A percentile compares a stretch with the other conserved stretches of the same genome.
Conservation (phyloP, 1,140 invertebrate species). For the Camponotus vicinus region DNA sequence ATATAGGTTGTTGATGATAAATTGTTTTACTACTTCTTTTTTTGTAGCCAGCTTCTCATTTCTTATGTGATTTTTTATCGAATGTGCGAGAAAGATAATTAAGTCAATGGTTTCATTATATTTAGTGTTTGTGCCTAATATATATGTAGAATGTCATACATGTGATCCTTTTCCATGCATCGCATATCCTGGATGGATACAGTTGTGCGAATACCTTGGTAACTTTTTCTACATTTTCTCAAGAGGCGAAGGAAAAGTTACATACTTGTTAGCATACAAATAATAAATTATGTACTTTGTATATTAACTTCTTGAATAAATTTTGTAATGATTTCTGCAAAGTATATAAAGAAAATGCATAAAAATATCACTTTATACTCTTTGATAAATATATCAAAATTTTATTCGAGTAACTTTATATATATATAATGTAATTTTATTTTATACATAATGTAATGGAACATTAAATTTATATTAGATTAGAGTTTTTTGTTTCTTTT, state of each 20-base stretch:
- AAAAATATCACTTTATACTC: background rate
- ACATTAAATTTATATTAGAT: background rate
- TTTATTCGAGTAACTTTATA: background rate
- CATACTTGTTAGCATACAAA: slow-evolving; percentile 36
- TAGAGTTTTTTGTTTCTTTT: too few relatives aligned
- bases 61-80: slow-evolving; percentile 61
- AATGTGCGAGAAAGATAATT: slow-evolving; percentile 27
- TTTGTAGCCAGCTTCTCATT: slow-evolving; percentile 55
- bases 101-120: slow-evolving; percentile 58
- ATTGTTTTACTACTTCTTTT: slow-evolving; percentile 74
- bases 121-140: slow-evolving; percentile 60
- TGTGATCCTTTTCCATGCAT: slow-evolving; percentile 30
- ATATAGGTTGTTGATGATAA: slow-evolving; percentile 82
- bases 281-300: slow-evolving; percentile 51
- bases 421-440: too few relatives aligned
- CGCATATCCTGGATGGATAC: slow-evolving; percentile 28
- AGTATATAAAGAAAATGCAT: slow-evolving; percentile 16
- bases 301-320: slow-evolving; percentile 61
- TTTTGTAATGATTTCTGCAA: slow-evolving; percentile 57
- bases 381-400: background rate
- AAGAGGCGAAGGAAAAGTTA: slow-evolving; percentile 22
- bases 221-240: slow-evolving; percentile 57
- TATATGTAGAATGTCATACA: slow-evolving; percentile 55
- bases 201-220: background rate
- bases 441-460: background rate